Evolutionary conservation across 2,888 invertebrate genomes (phyloP).

Genomic region (Caenorhabditis imperialis): DNA sequence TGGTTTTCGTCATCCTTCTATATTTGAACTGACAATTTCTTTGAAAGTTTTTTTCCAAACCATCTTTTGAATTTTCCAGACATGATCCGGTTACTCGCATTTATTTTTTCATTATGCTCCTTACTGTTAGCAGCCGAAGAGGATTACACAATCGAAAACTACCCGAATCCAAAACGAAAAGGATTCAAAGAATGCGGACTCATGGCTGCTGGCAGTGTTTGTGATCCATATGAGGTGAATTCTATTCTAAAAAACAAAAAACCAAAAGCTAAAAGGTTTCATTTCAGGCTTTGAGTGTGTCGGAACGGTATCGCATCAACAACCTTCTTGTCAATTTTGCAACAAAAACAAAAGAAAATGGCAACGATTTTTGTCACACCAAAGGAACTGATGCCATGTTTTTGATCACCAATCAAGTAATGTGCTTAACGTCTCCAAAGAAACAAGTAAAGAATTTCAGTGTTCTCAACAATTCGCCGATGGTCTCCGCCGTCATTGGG

Average conservation of each 20-base stretch:
- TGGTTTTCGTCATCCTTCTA: too few relatives aligned
- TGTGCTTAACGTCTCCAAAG: background rate
- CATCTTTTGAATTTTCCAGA: too few relatives aligned
- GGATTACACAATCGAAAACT: conserved; percentile 57
- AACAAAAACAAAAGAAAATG: conserved; percentile 46
- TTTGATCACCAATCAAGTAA: conserved; percentile 52
- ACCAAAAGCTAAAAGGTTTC: background rate
- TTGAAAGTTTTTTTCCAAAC: too few relatives aligned
- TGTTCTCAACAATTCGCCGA: conserved; percentile 61
- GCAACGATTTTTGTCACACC: conserved; percentile 54
- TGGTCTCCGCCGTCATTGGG: conserved; percentile 57
- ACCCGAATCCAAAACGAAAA: conserved; percentile 62
- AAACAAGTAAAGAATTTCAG: conserved; percentile 19
- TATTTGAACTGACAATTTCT: too few relatives aligned
- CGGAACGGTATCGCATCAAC: conserved; percentile 64
- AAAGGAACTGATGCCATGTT: conserved; percentile 65
- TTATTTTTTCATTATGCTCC: too few relatives aligned
- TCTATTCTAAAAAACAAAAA: background rate
- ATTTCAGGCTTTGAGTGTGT: conserved; percentile 37
- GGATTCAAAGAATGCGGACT: conserved; percentile 62
- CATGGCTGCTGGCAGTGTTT: conserved; percentile 57
- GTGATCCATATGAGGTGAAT: conserved; percentile 66
- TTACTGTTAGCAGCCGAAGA: conserved; percentile 20
- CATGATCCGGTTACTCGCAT: too few relatives aligned
- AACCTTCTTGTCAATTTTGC: conserved; percentile 53